These are phyloP conservation scores for Hermetia illucens DNA, from an alignment of 1,140 invertebrate genomes.

Conservation along the genomic window DNA sequence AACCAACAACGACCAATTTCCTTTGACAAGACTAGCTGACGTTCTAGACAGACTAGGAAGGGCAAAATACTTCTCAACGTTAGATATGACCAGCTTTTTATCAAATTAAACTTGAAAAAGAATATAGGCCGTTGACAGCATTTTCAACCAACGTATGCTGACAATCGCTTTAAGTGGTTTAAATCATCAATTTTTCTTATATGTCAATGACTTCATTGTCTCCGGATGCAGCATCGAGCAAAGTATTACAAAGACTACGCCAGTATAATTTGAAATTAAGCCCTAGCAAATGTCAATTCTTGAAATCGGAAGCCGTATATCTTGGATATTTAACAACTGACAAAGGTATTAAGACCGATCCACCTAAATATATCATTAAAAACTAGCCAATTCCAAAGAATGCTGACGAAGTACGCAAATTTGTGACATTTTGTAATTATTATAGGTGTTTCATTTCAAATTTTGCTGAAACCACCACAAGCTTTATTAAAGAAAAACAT, in stretches of 20 bases:
- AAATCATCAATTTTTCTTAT: slow-evolving; percentile 21
- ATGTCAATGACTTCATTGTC: slow-evolving; percentile 29
- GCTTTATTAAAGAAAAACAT: too few species aligned
- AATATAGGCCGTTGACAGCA: too few species aligned
- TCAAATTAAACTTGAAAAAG: too few species aligned
- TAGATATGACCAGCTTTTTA: slow-evolving; percentile 18
- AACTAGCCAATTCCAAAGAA: too few species aligned
- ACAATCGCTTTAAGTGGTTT: slow-evolving; percentile 12
- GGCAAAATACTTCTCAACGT: slow-evolving; percentile 13
- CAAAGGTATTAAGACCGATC: too few species aligned
- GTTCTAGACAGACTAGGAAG: slow-evolving; percentile 23
- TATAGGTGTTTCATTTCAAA: too few species aligned
- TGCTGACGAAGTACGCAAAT: slow-evolving; percentile 30
- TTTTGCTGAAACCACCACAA: too few species aligned
- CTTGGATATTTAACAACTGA: slow-evolving; percentile 30
- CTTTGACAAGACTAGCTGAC: slow-evolving; percentile 31
- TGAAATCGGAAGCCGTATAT: slow-evolving; percentile 28
- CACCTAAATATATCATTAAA: too few species aligned
- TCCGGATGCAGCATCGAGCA: slow-evolving; percentile 14
- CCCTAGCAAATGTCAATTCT: slow-evolving; percentile 24
- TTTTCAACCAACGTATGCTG: too few species aligned
- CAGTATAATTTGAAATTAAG: slow-evolving; percentile 27
- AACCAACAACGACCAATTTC: slow-evolving; percentile 15
- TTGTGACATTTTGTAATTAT: slow-evolving; percentile 30
- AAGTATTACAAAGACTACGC: slow-evolving; percentile 22